Evolutionary conservation across 1,140 invertebrate species (phyloP).

Genomic region (Aphis craccivora): DNA sequence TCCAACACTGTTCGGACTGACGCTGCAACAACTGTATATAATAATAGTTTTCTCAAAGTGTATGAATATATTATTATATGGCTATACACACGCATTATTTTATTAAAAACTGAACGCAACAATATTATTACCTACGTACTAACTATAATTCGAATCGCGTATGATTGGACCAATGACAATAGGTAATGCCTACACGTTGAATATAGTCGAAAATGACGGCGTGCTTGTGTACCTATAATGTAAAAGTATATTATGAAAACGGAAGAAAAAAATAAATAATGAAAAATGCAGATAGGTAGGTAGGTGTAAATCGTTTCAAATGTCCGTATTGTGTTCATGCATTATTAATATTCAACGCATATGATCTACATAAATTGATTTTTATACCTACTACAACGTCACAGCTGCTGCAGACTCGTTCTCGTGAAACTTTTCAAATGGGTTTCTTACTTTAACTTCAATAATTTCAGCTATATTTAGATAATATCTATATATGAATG

Average conservation of each 20-base stretch:
- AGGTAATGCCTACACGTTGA: background rate
- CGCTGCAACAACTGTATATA: too few relatives aligned
- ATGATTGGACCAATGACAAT: background rate
- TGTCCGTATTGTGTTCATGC: background rate
- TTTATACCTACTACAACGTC: background rate
- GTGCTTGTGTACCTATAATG: background rate
- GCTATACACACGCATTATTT: background rate
- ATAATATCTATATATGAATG: background rate
- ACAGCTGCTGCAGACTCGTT: background rate
- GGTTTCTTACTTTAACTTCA: background rate
- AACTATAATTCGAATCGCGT: background rate
- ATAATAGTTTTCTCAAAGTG: too few relatives aligned
- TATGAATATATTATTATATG: background rate
- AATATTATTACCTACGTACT: background rate
- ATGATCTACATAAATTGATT: constrained; percentile 13
- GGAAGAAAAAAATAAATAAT: background rate
- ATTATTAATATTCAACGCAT: constrained; percentile 17
- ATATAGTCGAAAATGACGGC: background rate
- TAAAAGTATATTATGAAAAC: background rate
- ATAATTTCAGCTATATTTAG: background rate
- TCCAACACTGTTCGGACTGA: too few relatives aligned
- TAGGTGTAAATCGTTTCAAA: background rate
- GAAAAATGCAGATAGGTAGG: background rate
- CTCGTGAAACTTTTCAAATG: background rate
- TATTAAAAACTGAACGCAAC: background rate